These are phyloP conservation scores for Odocoileus virginianus DNA, from an alignment of 2,113 vertebrate genomes.

Conservation along the genomic window DNA sequence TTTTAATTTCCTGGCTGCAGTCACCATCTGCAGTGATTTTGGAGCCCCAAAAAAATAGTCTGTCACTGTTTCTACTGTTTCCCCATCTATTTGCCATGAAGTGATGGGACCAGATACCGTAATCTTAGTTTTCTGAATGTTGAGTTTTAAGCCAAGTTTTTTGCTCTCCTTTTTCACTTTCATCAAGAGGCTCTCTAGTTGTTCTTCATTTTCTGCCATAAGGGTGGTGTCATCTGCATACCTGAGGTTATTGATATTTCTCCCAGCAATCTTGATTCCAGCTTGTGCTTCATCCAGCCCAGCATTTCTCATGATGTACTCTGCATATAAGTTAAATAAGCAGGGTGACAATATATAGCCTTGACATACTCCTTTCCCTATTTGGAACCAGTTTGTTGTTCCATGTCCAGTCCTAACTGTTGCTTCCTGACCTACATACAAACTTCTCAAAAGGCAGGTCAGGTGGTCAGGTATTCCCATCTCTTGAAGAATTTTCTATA, in stretches of 20 bases:
- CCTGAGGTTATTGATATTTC: neutral
- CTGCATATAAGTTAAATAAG: neutral
- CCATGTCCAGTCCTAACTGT: neutral
- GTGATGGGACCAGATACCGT: neutral
- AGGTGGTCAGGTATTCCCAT: neutral
- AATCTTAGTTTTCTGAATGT: neutral
- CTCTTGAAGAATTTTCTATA: neutral
- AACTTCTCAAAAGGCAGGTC: neutral
- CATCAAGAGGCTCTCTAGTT: neutral
- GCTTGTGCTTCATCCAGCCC: neutral
- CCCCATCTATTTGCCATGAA: neutral
- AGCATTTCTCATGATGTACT: neutral
- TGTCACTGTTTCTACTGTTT: neutral
- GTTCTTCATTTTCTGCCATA: neutral
- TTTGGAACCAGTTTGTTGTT: neutral
- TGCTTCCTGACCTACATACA: neutral
- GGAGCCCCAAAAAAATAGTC: neutral
- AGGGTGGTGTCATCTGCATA: neutral
- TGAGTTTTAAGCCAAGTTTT: neutral
- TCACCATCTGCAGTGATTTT: neutral
- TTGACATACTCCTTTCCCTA: neutral
- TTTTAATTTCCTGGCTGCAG: neutral
- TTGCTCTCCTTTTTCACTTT: neutral
- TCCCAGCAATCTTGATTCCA: neutral
- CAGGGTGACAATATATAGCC: neutral